A percentile compares a stretch with the other conserved stretches of the same genome.
These are phyloP conservation scores for Pygmarrhopalites habei DNA, from an alignment of 1,140 invertebrate genomes.

Conservation along the genomic window DNA sequence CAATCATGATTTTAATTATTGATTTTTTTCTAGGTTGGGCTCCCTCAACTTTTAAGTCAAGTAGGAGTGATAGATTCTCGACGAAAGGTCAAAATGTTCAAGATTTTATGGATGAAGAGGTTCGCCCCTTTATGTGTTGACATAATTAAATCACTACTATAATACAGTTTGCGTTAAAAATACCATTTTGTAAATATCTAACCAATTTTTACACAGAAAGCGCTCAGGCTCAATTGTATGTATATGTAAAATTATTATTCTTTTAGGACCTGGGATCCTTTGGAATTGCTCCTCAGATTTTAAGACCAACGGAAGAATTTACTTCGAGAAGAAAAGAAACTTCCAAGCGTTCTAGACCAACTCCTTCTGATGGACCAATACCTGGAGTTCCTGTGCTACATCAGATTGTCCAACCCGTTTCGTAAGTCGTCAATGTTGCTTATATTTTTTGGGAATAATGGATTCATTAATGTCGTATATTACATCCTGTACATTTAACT, in stretches of 20 bases:
- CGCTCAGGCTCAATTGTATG: background rate
- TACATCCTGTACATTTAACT: too few species aligned
- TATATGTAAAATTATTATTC: background rate
- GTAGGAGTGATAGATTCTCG: conserved; percentile 59
- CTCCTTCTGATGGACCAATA: conserved; percentile 59
- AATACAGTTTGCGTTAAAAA: background rate
- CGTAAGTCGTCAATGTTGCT: conserved; percentile 50
- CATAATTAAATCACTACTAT: background rate
- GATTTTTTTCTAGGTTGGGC: too few species aligned
- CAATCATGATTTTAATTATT: too few species aligned
- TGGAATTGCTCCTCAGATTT: conserved; percentile 84
- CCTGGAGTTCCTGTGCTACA: conserved; percentile 71
- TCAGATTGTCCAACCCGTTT: conserved; percentile 67
- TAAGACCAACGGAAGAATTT: conserved; percentile 71
- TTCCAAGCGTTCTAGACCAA: conserved; percentile 36
- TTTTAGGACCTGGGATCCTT: conserved; percentile 77
- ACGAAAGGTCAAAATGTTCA: conserved; percentile 58
- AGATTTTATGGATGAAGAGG: conserved; percentile 98
- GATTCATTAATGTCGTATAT: conserved; percentile 16
- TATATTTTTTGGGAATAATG: conserved; percentile 1
- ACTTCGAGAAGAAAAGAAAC: conserved; percentile 44
- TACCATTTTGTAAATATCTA: background rate
- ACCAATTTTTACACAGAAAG: background rate
- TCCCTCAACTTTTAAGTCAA: conserved; percentile 86
- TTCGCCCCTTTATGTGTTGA: conserved; percentile 38